Evolutionary conservation across 1,140 invertebrate species (phyloP).

Genomic region (Leptinotarsa texana): DNA sequence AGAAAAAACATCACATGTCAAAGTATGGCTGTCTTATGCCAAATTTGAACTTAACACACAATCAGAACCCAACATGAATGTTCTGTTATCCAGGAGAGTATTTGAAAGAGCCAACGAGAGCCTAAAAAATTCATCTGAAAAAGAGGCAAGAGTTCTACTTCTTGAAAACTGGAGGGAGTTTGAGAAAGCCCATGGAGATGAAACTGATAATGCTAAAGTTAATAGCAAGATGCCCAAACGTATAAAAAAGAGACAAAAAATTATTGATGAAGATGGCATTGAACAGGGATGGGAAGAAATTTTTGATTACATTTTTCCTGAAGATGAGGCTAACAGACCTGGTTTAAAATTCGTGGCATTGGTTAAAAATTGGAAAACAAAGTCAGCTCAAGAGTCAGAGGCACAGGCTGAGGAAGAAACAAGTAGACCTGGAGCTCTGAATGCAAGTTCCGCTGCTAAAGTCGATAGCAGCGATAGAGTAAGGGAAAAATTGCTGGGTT

Average conservation of each 20-base stretch:
- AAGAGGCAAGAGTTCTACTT: conserved; percentile 89
- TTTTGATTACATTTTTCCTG: conserved; percentile 98
- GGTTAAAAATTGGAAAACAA: conserved; percentile 93
- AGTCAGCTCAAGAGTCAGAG: conserved; percentile 31
- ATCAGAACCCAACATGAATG: conserved; percentile 66
- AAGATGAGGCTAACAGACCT: conserved; percentile 89
- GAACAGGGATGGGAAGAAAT: conserved; percentile 99
- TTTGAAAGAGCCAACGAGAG: conserved; percentile 89
- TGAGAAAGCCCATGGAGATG: conserved; percentile 84
- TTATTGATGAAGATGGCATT: conserved; percentile 90
- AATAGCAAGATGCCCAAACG: conserved; percentile 88
- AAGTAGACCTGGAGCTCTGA: neutral
- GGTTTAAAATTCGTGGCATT: conserved; percentile 93
- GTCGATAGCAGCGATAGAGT: conserved; percentile 7
- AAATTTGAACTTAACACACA: conserved; percentile 88
- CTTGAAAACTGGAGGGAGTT: conserved; percentile 96
- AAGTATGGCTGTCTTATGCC: conserved; percentile 98
- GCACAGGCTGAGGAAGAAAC: neutral
- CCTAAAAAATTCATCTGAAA: conserved; percentile 74
- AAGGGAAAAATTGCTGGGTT: conserved; percentile 18
- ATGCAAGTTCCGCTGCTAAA: neutral
- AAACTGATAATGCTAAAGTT: conserved; percentile 74
- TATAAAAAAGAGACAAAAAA: conserved; percentile 92
- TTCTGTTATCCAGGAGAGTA: conserved; percentile 76
- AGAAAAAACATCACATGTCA: conserved; percentile 93